Evolutionary conservation across 2,797 vertebrate species (phyloP), one percentile per base, ranked within the genome.

Genomic region (Pangasius djambal): DNA sequence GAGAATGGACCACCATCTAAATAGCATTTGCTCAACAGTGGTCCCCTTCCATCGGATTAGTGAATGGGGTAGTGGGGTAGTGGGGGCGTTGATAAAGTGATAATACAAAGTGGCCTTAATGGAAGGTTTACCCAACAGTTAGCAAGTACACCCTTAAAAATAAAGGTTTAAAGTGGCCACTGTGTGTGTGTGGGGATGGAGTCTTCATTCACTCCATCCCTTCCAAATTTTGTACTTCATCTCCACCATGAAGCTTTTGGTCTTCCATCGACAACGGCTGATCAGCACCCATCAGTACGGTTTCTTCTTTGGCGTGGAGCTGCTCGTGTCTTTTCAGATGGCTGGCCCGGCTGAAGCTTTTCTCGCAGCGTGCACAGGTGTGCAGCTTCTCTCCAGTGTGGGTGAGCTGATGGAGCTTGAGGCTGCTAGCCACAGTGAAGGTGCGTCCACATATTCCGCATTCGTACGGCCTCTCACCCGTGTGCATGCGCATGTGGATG

Each of bases 401-500:
- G 70, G 94, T 96, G 85, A 95, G 93, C 92, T 94, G 94, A 93
- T 97, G 96, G 86, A 96, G 93, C 70, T 96, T 97, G 0, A 97
- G 95, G 93, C 95, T 97, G 91, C 96, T 96, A 78, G 95, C 95
- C 91, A 97, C 96, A 0, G 95, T 95, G 57, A 97, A 97, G 86
- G 90, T 94, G 89, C 95, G 96, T 31, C 94, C 95, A 0, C 96
- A 96, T 88, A 95, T 93, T 0, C 72, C 86, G 90, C 96, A 97
- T 92, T 94, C 91, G 93, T 96, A 97, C 0, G 96, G 96, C 34
- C 94, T 92, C 77, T 96, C 96, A 0, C 96, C 96, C 0, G 96
- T 96, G 93, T 97, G 96, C 95, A 95, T 95, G 0, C 96, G 91
- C 95, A 94, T 96, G 94, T 97, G 96, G 88, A 96, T 96, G 84